These are phyloP conservation scores for Theropithecus gelada DNA, from an alignment of 2,113 vertebrate genomes.

Conservation along the genomic window DNA sequence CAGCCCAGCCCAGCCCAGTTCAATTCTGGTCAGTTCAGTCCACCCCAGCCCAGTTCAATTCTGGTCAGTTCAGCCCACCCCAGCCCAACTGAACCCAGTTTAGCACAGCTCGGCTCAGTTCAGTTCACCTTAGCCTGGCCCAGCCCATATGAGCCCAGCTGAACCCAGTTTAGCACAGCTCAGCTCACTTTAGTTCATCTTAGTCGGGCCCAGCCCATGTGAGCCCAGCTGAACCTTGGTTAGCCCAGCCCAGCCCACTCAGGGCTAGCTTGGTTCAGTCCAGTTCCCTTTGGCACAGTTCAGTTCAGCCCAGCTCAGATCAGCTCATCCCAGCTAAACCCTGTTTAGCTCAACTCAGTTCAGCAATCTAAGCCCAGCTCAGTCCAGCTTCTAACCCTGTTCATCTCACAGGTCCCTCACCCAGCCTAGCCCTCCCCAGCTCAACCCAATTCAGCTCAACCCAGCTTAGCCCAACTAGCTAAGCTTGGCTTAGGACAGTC, in stretches of 20 bases:
- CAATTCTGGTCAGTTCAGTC: fast-evolving
- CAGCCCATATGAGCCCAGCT: neutral
- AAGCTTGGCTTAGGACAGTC: neutral
- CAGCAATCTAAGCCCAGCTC: neutral
- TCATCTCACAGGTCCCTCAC: fast-evolving
- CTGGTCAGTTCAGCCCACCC: fast-evolving
- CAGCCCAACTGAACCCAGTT: fast-evolving
- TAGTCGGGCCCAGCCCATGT: fast-evolving
- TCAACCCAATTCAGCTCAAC: neutral
- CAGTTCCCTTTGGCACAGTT: fast-evolving
- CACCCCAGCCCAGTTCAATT: neutral
- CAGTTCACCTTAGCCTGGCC: too few relatives aligned
- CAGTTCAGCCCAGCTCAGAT: neutral
- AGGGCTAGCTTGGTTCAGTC: fast-evolving
- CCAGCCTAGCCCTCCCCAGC: fast-evolving
- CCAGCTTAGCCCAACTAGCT: neutral
- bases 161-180: neutral
- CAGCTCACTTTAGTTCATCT: neutral
- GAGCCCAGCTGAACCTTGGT: fast-evolving
- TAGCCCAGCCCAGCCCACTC: neutral
- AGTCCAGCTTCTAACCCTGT: neutral
- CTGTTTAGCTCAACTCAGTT: fast-evolving
- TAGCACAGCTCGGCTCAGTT: neutral
- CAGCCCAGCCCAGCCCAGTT: neutral
- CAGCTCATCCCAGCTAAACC: neutral